Evolutionary conservation across 2,797 vertebrate species (phyloP), one percentile per base, ranked within the genome.

Genomic region (Anguilla obscura): DNA sequence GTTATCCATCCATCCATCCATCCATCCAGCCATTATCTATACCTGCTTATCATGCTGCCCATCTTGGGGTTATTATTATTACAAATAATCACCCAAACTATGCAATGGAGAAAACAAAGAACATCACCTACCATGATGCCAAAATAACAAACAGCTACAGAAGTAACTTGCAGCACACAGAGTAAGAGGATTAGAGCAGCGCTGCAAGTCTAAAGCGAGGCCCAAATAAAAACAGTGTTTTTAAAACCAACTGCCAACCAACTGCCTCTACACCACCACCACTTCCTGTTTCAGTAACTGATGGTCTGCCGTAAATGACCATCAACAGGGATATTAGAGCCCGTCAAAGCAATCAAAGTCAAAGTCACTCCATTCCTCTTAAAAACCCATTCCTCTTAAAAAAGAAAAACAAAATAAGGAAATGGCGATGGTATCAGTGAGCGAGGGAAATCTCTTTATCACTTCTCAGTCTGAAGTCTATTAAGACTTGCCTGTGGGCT

Each of bases 401-500:
- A 16, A 89, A 88, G 91, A 93, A 89, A 87, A 71, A 45, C 8
- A 89, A 89, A 91, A 92, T 89, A 87, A 92, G 88, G 86, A 86
- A 89, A 74, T 89, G 85, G 69, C 93, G 95, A 96, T 96, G 93
- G 90, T 90, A 96, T 95, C 93, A 88, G 89, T 88, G 89, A 87
- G 89, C 86, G 89, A 90, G 88, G 93, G 90, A 91, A 90, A 94
- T 94, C 89, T 91, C 92, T 95, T 95, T 94, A 96, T 95, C 94
- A 95, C 93, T 91, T 89, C 92, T 89, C 83, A 90, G 88, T 87
- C 89, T 90, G 86, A 85, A 83, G 87, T 84, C 86, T 84, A 89
- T 90, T 90, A 85, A 74, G 69, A 87, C 56, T 92, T 90, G 90
- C 91, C 94, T 95, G 94, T 87, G 66, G 80, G 86, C 91, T 76